A percentile compares a stretch with the other conserved stretches of the same genome.
Conservation (phyloP, 2,888 invertebrate species). For the Acrocera orbiculus region DNA sequence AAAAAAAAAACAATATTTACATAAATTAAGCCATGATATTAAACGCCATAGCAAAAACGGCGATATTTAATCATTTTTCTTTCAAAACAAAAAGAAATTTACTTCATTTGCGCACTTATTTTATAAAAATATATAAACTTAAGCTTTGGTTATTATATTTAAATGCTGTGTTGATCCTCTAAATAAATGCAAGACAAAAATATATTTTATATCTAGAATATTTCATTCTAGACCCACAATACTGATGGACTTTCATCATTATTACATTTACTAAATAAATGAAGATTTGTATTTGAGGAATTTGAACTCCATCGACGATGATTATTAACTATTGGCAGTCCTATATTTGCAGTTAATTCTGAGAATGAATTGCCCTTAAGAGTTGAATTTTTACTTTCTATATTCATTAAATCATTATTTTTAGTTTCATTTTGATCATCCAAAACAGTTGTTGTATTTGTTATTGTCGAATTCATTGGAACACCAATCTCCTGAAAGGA, state of each 20-base stretch:
- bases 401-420: slow-evolving; percentile 8
- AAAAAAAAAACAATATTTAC: too few relatives aligned
- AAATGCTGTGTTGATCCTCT: too few relatives aligned
- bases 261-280: slow-evolving; percentile 7
- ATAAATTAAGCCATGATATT: too few relatives aligned
- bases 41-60: too few relatives aligned
- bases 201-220: slow-evolving; percentile 4
- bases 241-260: slow-evolving; percentile 11
- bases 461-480: slow-evolving; percentile 27
- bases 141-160: too few relatives aligned
- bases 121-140: too few relatives aligned
- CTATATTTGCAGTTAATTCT: slow-evolving; percentile 2
- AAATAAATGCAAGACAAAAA: too few relatives aligned
- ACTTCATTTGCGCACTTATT: too few relatives aligned
- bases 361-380: slow-evolving; percentile 18
- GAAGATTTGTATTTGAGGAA: slow-evolving; percentile 9
- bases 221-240: slow-evolving; percentile 13
- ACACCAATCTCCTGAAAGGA: slow-evolving; percentile 69
- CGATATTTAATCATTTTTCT: too few relatives aligned
- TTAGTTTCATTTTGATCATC: slow-evolving; percentile 13
- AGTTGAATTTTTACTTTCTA: slow-evolving; percentile 26
- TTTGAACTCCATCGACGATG: slow-evolving; percentile 13
- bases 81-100: too few relatives aligned
- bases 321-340: slow-evolving; percentile 5
- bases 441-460: slow-evolving; percentile 5